Conservation (phyloP, 2,888 invertebrate species). For the Ochlodes sylvanus region DNA sequence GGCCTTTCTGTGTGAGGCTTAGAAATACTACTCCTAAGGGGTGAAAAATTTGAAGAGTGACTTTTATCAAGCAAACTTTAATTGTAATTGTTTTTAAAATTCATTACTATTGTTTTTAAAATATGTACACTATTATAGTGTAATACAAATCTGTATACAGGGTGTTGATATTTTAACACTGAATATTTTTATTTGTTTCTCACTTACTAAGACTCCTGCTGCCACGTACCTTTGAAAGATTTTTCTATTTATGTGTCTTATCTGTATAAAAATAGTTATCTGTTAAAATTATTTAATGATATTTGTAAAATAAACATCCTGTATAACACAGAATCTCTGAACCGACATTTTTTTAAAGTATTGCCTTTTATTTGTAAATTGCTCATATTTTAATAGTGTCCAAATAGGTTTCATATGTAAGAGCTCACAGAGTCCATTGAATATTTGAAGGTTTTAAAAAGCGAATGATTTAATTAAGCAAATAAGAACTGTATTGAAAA, state of each 20-base stretch:
- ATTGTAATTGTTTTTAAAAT: background rate
- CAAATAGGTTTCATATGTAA: background rate
- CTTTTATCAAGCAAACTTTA: background rate
- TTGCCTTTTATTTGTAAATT: conserved; percentile 10
- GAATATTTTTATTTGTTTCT: background rate
- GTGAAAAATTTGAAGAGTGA: background rate
- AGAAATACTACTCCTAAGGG: background rate
- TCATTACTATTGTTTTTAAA: too few species aligned
- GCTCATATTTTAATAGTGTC: conserved; percentile 13
- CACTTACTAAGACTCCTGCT: too few species aligned
- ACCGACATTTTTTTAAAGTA: conserved; percentile 4
- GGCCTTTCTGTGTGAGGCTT: background rate
- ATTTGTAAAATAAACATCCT: conserved; percentile 10
- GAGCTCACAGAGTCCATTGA: conserved; percentile 4
- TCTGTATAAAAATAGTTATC: too few species aligned
- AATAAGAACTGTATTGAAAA: conserved; percentile 13
- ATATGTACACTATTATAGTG: too few species aligned
- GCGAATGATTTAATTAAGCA: conserved; percentile 23
- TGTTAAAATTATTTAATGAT: background rate
- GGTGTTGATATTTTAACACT: background rate
- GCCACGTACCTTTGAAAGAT: too few species aligned
- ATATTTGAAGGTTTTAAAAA: conserved; percentile 11
- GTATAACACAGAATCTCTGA: conserved; percentile 24
- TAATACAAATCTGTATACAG: background rate
- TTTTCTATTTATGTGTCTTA: too few species aligned